These are phyloP conservation scores for Eupleurogrammus muticus DNA, from an alignment of 2,797 vertebrate genomes.

Conservation along the genomic window DNA sequence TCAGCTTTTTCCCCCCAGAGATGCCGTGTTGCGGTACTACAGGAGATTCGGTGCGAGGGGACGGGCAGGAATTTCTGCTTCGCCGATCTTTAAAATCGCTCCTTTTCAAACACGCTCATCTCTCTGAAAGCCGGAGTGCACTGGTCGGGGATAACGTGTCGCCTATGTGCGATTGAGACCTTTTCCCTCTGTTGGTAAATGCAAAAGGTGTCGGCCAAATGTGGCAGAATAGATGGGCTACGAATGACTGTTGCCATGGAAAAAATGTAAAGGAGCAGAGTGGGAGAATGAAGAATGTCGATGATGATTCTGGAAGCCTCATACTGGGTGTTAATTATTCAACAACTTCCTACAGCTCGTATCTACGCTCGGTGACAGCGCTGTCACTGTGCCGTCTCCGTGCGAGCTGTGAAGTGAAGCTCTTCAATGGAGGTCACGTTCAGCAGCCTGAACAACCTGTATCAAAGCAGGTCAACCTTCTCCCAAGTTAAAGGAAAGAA, in stretches of 20 bases:
- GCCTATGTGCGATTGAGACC: slow-evolving; percentile 46
- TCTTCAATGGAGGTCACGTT: slow-evolving; percentile 57
- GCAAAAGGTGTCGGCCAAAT: slow-evolving; percentile 61
- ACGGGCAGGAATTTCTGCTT: slow-evolving; percentile 80
- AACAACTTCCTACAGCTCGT: slow-evolving; percentile 80
- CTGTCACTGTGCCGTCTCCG: slow-evolving; percentile 69
- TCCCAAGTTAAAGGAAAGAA: slow-evolving; percentile 43
- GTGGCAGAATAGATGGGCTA: slow-evolving; percentile 53
- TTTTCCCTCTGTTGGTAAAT: slow-evolving; percentile 32
- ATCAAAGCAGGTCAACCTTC: slow-evolving; percentile 64
- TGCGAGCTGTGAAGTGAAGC: slow-evolving; percentile 63
- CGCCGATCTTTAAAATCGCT: slow-evolving; percentile 77
- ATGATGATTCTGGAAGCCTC: slow-evolving; percentile 77
- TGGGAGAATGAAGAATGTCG: slow-evolving; percentile 75
- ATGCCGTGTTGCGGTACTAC: slow-evolving; percentile 74
- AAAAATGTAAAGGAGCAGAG: slow-evolving; percentile 72
- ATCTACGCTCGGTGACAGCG: slow-evolving; percentile 75
- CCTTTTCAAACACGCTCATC: slow-evolving; percentile 60
- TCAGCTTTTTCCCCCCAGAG: slow-evolving; percentile 82
- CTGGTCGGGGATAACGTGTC: slow-evolving; percentile 45
- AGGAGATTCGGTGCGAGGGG: slow-evolving; percentile 71
- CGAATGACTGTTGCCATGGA: slow-evolving; percentile 78
- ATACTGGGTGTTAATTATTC: slow-evolving; percentile 83
- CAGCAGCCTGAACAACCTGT: slow-evolving; percentile 47
- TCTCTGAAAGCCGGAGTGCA: slow-evolving; percentile 52